Evolutionary conservation across 2,113 vertebrate genomes (phyloP).

Genomic region (Strix aluco): DNA sequence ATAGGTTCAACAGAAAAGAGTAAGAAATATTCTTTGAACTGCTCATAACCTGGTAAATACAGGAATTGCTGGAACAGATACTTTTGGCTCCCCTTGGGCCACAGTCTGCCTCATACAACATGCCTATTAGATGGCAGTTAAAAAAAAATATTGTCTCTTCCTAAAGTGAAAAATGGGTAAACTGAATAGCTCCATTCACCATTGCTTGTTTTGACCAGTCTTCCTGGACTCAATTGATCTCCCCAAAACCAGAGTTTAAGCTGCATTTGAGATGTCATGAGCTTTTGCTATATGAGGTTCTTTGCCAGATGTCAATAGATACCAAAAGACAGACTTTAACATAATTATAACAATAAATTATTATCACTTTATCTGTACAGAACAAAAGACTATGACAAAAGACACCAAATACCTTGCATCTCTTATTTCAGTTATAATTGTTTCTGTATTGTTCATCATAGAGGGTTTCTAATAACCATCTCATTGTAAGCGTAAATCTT

Average conservation of each 20-base stretch:
- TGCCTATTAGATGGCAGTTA: neutral
- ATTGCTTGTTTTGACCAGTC: fast-evolving
- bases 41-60: neutral
- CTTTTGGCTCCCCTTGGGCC: neutral
- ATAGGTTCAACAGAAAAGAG: neutral
- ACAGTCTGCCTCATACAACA: neutral
- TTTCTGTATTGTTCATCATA: neutral
- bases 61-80: neutral
- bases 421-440: neutral
- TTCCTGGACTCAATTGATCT: neutral
- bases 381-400: neutral
- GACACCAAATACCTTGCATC: neutral
- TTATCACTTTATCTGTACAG: neutral
- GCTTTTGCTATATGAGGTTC: neutral
- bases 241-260: neutral
- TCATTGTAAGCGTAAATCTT: neutral
- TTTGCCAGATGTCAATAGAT: neutral
- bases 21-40: neutral
- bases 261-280: neutral
- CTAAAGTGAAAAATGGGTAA: neutral
- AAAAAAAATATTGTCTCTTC: neutral
- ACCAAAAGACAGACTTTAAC: neutral
- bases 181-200: neutral
- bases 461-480: neutral
- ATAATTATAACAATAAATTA: neutral